These are phyloP conservation scores for Harpalus rufipes DNA, from an alignment of 2,888 invertebrate genomes.

Conservation along the genomic window DNA sequence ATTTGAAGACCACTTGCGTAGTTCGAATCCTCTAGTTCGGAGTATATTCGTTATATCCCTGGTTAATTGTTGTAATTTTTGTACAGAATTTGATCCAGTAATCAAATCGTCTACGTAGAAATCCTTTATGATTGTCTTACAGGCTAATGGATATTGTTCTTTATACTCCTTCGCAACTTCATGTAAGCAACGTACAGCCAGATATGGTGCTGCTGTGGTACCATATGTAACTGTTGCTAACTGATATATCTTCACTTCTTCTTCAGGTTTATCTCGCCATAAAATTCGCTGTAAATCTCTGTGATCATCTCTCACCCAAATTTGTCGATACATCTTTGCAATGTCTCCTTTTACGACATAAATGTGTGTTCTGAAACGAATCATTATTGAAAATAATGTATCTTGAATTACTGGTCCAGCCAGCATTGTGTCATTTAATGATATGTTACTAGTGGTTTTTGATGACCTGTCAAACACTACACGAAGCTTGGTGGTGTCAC, in stretches of 20 bases:
- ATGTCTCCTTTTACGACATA: conserved; percentile 10
- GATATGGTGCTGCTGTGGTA: background rate
- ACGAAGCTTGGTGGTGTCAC: background rate
- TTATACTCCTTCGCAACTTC: background rate
- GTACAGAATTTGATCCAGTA: conserved; percentile 18
- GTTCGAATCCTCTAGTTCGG: conserved; percentile 15
- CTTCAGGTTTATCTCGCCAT: conserved; percentile 2
- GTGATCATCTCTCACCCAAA: background rate
- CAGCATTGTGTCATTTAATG: background rate
- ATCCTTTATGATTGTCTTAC: conserved; percentile 14
- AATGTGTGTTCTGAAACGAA: background rate
- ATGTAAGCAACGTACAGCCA: background rate
- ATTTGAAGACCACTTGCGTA: conserved; percentile 50
- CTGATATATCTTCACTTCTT: background rate
- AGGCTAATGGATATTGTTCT: background rate
- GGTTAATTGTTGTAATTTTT: conserved; percentile 28
- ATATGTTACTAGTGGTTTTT: background rate
- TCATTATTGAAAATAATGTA: background rate
- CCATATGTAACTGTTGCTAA: conserved; percentile 7
- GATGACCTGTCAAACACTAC: background rate
- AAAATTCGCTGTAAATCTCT: background rate
- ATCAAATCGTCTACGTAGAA: conserved; percentile 55
- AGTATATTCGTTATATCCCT: conserved; percentile 6
- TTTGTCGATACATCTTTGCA: conserved; percentile 12
- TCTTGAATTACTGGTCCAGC: background rate